These are phyloP conservation scores for Doryteuthis pealeii DNA, from an alignment of 1,140 invertebrate species.

Conservation along the genomic window DNA sequence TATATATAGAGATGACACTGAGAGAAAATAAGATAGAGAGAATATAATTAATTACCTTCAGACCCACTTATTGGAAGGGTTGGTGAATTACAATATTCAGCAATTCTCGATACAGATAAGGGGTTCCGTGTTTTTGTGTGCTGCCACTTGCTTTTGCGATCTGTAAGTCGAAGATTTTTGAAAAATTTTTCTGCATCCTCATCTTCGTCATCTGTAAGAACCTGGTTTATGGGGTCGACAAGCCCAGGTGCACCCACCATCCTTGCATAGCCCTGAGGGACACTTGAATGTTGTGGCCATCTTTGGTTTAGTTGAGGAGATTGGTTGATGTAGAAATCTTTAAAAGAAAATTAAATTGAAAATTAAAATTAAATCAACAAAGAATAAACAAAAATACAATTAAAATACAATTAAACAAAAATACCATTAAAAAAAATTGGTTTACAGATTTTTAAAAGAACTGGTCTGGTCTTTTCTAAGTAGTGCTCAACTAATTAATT, in stretches of 20 bases:
- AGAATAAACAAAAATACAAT: background rate
- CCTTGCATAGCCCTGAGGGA: background rate
- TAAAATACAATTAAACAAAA: no score
- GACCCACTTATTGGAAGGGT: background rate
- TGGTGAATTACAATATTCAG: conserved; percentile 8
- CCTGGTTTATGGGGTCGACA: background rate
- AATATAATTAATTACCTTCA: conserved; percentile 1
- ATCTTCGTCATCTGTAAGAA: conserved; percentile 2
- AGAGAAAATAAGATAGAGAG: no score
- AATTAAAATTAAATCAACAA: background rate
- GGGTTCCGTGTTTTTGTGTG: conserved; percentile 6
- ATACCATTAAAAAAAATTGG: no score
- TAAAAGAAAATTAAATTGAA: background rate
- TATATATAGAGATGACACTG: no score
- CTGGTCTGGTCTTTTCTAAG: no score
- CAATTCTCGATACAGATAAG: background rate
- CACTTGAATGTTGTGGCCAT: conserved; percentile 8
- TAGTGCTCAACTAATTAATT: no score
- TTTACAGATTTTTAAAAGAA: no score
- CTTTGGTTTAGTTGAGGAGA: conserved; percentile 7
- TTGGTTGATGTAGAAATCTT: conserved; percentile 12
- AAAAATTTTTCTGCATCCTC: background rate
- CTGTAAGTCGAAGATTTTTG: background rate
- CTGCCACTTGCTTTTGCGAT: background rate
- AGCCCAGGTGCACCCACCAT: background rate